Conservation (phyloP, 2,113 vertebrate genomes). For the Garra rufa region DNA sequence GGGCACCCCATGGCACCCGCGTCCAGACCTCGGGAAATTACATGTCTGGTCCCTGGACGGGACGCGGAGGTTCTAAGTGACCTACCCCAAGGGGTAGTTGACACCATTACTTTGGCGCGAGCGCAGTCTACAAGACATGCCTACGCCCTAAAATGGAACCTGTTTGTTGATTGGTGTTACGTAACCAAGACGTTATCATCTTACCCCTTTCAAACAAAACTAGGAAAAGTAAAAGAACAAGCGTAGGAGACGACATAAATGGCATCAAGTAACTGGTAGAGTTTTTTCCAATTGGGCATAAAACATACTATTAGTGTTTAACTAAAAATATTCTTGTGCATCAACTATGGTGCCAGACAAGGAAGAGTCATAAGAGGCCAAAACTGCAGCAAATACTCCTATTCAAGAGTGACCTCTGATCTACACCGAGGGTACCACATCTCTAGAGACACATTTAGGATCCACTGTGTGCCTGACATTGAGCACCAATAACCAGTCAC, state of each 20-base stretch:
- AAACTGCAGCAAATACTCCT: constrained; percentile 59
- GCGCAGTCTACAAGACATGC: too few relatives aligned
- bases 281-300: neutral
- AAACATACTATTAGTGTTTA: neutral
- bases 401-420: constrained; percentile 64
- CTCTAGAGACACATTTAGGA: neutral
- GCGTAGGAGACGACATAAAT: neutral
- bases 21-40: too few relatives aligned
- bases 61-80: too few relatives aligned
- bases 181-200: too few relatives aligned
- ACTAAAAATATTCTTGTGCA: neutral
- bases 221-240: constrained; percentile 23
- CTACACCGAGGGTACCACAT: constrained; percentile 55
- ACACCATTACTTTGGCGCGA: too few relatives aligned
- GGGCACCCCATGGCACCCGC: too few relatives aligned
- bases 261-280: neutral
- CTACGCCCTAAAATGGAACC: too few relatives aligned
- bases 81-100: too few relatives aligned
- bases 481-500: neutral
- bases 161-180: too few relatives aligned
- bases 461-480: constrained; percentile 3
- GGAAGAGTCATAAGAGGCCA: neutral
- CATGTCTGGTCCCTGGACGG: too few relatives aligned
- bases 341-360: neutral
- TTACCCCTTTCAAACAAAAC: constrained; percentile 55